phyloP scores from a whole-genome alignment of 2,888 invertebrate genomes.

The Agrotis exclamationis region DNA sequence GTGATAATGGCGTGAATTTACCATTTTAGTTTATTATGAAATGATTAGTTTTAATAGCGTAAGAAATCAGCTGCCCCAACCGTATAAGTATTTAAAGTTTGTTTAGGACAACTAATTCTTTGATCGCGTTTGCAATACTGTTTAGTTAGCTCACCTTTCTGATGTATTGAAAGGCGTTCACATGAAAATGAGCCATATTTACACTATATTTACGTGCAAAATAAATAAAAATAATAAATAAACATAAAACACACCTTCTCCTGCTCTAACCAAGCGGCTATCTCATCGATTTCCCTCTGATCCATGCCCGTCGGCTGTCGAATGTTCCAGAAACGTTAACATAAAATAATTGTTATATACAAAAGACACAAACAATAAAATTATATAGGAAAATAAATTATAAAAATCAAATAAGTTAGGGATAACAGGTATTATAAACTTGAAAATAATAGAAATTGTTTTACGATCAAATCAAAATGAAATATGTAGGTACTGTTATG shows the following conservation, averaged over 20 bases:
- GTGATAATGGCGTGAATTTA: slow-evolving; percentile 21
- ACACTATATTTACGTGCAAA: slow-evolving; percentile 29
- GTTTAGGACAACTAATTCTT: too few species aligned
- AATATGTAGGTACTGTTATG: not conserved
- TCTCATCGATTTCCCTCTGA: slow-evolving; percentile 98
- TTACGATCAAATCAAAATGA: not conserved
- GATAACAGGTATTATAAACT: slow-evolving; percentile 1
- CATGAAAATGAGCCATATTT: slow-evolving; percentile 13
- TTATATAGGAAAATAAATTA: slow-evolving; percentile 25
- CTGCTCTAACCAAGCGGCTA: slow-evolving; percentile 98
- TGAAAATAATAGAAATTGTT: slow-evolving; percentile 5
- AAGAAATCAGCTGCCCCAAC: too few species aligned
- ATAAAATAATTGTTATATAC: slow-evolving; percentile 63
- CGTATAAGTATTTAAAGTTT: too few species aligned
- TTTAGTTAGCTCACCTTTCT: too few species aligned
- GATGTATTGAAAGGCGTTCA: slow-evolving; percentile 20
- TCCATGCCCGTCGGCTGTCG: slow-evolving; percentile 90
- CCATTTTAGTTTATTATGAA: slow-evolving; percentile 4
- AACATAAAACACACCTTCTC: slow-evolving; percentile 92
- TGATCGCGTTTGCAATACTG: too few species aligned
- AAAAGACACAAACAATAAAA: slow-evolving; percentile 52
- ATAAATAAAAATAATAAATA: slow-evolving; percentile 59
- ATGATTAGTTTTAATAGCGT: slow-evolving; percentile 3
- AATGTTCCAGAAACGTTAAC: slow-evolving; percentile 66
- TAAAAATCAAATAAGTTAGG: not conserved